Percentiles rank a stretch among this genome's conserved stretches.
These are phyloP conservation scores for Radopholus similis DNA, from an alignment of 1,140 invertebrate genomes.

Conservation along the genomic window DNA sequence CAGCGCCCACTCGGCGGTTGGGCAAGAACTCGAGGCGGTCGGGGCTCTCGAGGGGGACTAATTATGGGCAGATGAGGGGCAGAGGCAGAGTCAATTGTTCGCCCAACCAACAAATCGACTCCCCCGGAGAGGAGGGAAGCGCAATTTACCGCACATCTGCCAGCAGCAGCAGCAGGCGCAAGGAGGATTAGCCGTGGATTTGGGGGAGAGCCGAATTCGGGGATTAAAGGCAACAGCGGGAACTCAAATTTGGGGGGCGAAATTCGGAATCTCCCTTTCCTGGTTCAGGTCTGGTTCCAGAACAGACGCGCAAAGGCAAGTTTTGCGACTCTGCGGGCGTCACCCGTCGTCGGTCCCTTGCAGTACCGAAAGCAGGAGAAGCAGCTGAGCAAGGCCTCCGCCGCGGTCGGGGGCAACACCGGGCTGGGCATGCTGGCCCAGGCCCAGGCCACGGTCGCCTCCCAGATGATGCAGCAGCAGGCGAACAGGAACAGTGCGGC, in stretches of 20 bases:
- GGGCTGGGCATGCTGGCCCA: conserved; percentile 12
- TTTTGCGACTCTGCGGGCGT: not conserved
- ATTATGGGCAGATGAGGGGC: conserved; percentile 8
- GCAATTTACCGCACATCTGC: conserved; percentile 26
- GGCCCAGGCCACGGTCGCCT: conserved; percentile 3
- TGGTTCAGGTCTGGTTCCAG: conserved; percentile 50
- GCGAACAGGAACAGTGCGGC: conserved; percentile 1
- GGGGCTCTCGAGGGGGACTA: not conserved
- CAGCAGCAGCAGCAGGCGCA: not conserved
- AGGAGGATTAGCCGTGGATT: conserved; percentile 18
- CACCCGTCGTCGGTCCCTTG: not conserved
- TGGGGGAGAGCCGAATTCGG: not conserved
- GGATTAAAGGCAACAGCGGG: not conserved
- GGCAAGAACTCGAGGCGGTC: not conserved
- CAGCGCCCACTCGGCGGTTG: not conserved
- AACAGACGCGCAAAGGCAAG: conserved; percentile 40
- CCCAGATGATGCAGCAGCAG: conserved; percentile 23
- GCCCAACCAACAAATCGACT: not conserved
- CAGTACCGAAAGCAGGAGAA: conserved; percentile 45
- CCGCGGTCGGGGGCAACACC: conserved; percentile 4
- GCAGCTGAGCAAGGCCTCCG: conserved; percentile 36
- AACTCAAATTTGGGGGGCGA: not conserved
- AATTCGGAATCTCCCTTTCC: conserved; percentile 1
- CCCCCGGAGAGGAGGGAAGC: not conserved
- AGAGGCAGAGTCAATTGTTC: conserved; percentile 3